Conservation (phyloP, 2,113 vertebrate species). For the Emydura subglobosa region DNA sequence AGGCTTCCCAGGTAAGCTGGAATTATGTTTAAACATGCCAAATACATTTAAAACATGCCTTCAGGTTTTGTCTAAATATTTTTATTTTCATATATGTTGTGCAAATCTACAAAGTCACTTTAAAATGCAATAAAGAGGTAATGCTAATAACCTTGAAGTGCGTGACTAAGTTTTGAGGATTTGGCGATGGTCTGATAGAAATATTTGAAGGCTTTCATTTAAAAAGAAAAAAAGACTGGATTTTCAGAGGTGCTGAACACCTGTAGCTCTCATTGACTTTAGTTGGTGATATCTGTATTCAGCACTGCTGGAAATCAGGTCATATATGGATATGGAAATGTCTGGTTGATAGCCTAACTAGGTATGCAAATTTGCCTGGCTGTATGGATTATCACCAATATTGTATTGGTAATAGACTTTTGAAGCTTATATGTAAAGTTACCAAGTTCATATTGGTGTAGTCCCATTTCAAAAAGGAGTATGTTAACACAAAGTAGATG, state of each 20-base stretch:
- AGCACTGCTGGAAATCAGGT: not conserved
- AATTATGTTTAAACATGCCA: not conserved
- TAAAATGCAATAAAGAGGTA: not conserved
- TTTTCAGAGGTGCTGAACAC: rapidly evolving
- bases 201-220: not conserved
- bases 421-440: not conserved
- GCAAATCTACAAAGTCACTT: not conserved
- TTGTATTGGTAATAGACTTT: not conserved
- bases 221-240: not conserved
- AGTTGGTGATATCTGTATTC: not conserved
- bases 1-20: not conserved
- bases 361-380: not conserved
- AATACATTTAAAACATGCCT: not conserved
- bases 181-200: not conserved
- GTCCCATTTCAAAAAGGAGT: not conserved
- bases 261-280: not conserved
- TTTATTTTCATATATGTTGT: not conserved
- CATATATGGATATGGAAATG: not conserved
- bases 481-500: not conserved
- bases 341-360: not conserved
- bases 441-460: not conserved
- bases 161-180: not conserved
- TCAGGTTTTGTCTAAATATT: not conserved
- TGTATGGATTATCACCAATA: not conserved
- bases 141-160: not conserved